Evolutionary conservation across 1,140 invertebrate genomes (phyloP), one percentile per base, ranked within the genome.

Genomic region (Teleopsis dalmanni): DNA sequence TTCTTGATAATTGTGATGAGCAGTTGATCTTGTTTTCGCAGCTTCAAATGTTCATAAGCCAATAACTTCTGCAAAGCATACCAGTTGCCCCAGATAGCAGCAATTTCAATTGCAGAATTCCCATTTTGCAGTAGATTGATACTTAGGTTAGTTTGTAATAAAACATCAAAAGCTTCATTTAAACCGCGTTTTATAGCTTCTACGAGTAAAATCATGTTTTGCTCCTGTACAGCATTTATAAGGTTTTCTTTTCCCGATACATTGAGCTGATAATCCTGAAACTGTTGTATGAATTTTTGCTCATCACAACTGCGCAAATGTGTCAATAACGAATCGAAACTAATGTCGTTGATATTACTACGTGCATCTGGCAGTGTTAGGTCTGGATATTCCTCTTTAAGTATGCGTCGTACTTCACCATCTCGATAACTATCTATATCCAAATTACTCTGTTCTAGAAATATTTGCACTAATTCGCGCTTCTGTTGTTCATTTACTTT

Each of bases 371-470:
- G 76, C 44, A 84, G 69, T 50, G 73, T 66, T 6, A 85, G 55
- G 43, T 83, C 75, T 8, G 84, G 81, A 55, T 82, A 78, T 45
- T 83, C 79, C 27, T 80, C 64, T 36, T 76, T 62, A 37, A 82
- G 62, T 48, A 76, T 64, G 51, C 75, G 62, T 38, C 79, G 72
- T 10, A 80, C 78, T 54, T 75, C 65, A 11, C 73, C 71, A 49
- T 79, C 74, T 54, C 77, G 76, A 54, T 76, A 77, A 1, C 70
- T 70, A 55, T 83, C 80, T 14, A 82, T 64, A 59, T 83, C 76
- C 16, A 83, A 51, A 16, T 71, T 36, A 54, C 67, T 47, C 54
- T 71, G 58, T 49, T 70, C 34, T 58, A 76, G 57, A 57, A 80
- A 59, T 64, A 77, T 54, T 65, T 66, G 44, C 60, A 77, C 45